Conservation (phyloP, 1,140 invertebrate species). For the Heliconius melpomene region DNA sequence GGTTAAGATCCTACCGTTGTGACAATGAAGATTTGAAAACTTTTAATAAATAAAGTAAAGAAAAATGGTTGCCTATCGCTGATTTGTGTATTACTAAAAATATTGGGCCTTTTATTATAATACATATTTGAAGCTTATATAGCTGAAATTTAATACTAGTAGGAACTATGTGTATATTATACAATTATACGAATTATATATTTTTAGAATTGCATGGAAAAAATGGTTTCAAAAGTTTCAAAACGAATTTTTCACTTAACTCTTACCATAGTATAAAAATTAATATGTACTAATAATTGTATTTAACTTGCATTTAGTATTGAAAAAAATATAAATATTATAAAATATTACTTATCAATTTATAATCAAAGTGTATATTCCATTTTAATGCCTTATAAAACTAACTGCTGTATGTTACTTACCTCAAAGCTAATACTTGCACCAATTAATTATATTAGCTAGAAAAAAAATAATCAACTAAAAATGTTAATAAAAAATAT, state of each 20-base stretch:
- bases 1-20: slow-evolving; percentile 5
- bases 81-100: neutral
- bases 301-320: neutral
- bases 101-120: neutral
- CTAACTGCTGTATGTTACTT: neutral
- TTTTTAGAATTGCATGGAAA: neutral
- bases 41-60: neutral
- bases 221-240: neutral
- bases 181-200: neutral
- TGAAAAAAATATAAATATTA: neutral
- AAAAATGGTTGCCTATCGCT: neutral
- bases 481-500: neutral
- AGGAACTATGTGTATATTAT: neutral
- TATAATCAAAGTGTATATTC: neutral
- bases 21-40: neutral
- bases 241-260: no score
- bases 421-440: neutral
- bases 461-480: no score
- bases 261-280: neutral
- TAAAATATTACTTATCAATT: neutral
- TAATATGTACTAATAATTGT: neutral
- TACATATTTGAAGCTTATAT: neutral
- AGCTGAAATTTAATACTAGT: neutral
- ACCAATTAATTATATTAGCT: neutral
- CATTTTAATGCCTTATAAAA: neutral